Conservation (phyloP, 2,888 invertebrate species). For the Hirtodrosophila alboralis region DNA sequence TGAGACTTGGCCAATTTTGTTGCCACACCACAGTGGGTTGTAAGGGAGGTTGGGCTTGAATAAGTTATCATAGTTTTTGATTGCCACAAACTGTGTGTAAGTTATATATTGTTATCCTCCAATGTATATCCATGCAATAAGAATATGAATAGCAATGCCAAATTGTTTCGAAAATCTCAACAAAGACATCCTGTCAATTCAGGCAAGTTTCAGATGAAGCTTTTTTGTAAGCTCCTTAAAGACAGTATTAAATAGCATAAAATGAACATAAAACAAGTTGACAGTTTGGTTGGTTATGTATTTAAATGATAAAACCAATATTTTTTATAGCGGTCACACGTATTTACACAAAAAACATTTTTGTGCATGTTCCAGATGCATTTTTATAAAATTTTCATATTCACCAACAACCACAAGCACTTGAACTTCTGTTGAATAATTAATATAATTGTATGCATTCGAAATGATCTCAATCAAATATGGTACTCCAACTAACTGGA, state of each 20-base stretch:
- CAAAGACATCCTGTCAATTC: slow-evolving; percentile 36
- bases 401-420: slow-evolving; percentile 90
- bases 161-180: slow-evolving; percentile 21
- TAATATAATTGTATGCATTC: not conserved
- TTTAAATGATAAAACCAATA: too few species aligned
- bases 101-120: slow-evolving; percentile 54
- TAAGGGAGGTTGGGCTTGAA: slow-evolving; percentile 48
- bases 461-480: too few species aligned
- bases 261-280: slow-evolving; percentile 13
- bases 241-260: slow-evolving; percentile 27
- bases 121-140: slow-evolving; percentile 16
- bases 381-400: slow-evolving; percentile 93
- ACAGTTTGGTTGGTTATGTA: too few species aligned
- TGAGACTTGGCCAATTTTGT: slow-evolving; percentile 15
- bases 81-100: slow-evolving; percentile 69
- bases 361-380: too few species aligned
- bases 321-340: too few species aligned
- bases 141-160: slow-evolving; percentile 18
- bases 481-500: slow-evolving; percentile 20
- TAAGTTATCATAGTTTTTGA: slow-evolving; percentile 66
- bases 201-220: slow-evolving; percentile 14
- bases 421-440: slow-evolving; percentile 70
- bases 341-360: too few species aligned
- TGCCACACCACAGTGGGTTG: slow-evolving; percentile 7
- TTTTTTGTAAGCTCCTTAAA: slow-evolving; percentile 21